phyloP scores from a whole-genome alignment of 2,113 vertebrate species.

The Aplodontia rufa region DNA sequence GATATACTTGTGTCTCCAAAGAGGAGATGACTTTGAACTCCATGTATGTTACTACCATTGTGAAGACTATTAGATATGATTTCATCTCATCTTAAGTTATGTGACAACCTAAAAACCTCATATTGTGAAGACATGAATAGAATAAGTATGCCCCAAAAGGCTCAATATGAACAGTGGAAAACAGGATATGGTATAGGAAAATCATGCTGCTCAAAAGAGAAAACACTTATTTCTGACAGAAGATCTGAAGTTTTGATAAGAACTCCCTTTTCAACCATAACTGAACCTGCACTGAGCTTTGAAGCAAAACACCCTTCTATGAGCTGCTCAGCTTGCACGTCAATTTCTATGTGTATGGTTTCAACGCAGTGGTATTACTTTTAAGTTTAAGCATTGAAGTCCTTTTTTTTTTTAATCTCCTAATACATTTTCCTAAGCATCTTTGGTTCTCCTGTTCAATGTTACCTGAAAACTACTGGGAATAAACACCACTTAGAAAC shows the following conservation, averaged over 20 bases:
- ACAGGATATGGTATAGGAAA: too few relatives aligned
- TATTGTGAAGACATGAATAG: too few relatives aligned
- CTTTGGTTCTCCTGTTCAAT: neutral
- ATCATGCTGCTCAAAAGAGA: neutral
- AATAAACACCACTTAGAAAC: neutral
- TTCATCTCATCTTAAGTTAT: neutral
- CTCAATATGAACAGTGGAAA: neutral
- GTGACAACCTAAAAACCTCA: neutral
- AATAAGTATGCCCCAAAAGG: neutral
- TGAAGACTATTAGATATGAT: neutral
- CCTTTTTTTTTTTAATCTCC: neutral
- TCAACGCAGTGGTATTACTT: neutral
- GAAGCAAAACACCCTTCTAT: neutral
- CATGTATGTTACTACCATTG: neutral
- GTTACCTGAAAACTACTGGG: neutral
- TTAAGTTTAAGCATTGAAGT: neutral
- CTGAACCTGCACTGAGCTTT: accelerated
- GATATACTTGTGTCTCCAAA: neutral
- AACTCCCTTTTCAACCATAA: accelerated
- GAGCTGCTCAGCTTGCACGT: neutral
- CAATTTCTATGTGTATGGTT: neutral
- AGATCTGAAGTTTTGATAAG: too few relatives aligned
- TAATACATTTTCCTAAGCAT: neutral
- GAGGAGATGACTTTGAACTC: neutral
- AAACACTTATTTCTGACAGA: too few relatives aligned